These are phyloP conservation scores for Tenthredo livida DNA, from an alignment of 2,888 invertebrate genomes.

Conservation along the genomic window DNA sequence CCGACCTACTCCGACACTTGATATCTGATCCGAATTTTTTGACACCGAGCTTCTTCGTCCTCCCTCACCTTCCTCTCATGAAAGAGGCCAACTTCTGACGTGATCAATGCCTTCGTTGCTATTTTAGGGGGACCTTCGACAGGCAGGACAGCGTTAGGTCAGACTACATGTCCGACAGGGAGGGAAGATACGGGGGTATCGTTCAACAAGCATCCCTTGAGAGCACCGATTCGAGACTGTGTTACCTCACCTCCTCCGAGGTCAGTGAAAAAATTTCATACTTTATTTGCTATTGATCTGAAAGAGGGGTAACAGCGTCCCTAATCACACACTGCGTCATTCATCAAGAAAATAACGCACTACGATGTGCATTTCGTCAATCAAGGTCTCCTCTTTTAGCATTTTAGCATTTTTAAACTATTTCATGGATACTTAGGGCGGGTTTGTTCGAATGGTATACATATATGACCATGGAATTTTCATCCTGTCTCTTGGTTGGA, in stretches of 20 bases:
- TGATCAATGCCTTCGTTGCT: constrained; percentile 51
- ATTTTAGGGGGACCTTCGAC: constrained; percentile 89
- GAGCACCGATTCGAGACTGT: constrained; percentile 95
- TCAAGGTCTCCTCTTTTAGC: too few relatives aligned
- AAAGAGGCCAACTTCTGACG: constrained; percentile 38
- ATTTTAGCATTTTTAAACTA: too few relatives aligned
- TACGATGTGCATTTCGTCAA: too few relatives aligned
- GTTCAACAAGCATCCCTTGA: constrained; percentile 96
- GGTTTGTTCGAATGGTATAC: too few relatives aligned
- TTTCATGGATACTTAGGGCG: too few relatives aligned
- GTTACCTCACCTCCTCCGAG: constrained; percentile 97
- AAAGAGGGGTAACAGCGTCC: background rate
- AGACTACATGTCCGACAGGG: constrained; percentile 94
- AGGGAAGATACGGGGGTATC: constrained; percentile 91
- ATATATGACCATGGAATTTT: background rate
- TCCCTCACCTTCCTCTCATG: background rate
- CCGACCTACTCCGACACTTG: constrained; percentile 8
- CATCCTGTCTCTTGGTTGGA: background rate
- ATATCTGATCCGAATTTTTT: constrained; percentile 26
- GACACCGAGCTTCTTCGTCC: background rate
- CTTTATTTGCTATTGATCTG: background rate
- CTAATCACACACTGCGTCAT: background rate
- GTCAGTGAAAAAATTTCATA: constrained; percentile 82
- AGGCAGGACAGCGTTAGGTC: constrained; percentile 94
- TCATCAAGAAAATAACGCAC: background rate